Base-by-base conservation (phyloP, 23 tunicate species). In the Trididemnum clinides region DNA sequence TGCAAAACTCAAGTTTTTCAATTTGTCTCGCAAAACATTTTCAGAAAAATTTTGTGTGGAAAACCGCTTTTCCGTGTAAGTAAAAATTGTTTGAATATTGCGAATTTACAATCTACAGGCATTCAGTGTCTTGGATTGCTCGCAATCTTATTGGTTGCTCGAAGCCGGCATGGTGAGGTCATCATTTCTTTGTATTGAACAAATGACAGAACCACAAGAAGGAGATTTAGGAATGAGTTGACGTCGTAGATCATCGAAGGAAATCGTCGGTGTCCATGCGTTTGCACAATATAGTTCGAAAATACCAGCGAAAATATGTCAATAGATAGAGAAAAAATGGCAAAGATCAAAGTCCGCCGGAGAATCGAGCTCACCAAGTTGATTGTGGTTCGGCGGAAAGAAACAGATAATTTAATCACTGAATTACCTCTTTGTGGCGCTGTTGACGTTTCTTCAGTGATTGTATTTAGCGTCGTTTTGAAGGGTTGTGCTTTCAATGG, bases 231-330 rank as follows among this genome's bases (percentile, higher is more conserved):
- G 27, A 78, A 51, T 1, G 83, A 51, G 66, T 78, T 78, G 37
- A 78, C 18, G 83, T 78, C 83, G 37, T 78, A 78, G 38, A 51
- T 32, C 64, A 78, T 78, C 66, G 50, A 33, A 1, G 83, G 50
- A 2, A 78, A 7, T 12, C 83, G 22, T 3, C 83, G 49, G 36
- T 78, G 36, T 1, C 83, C 65, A 4, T 30, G 39, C 19, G 39
- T 30, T 22, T 34, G 66, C 2, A 78, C 39, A 26, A 54, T 35
- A 39, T 78, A 78, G 66, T 78, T 51, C 22, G 83, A 51, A 54
- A 78, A 33, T 1, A 78, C 50, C 38, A 78, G 23, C 3, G 51
- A 66, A 31, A 78, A 78, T 6, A 78, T 35, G 66, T 78, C 83
- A 6, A 37, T 50, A 27, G 66, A 51, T n/a, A 78, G 23, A 26